A percentile compares a stretch with the other conserved stretches of the same genome.
Conservation (phyloP, 2,113 vertebrate species). For the Hoplias malabaricus region DNA sequence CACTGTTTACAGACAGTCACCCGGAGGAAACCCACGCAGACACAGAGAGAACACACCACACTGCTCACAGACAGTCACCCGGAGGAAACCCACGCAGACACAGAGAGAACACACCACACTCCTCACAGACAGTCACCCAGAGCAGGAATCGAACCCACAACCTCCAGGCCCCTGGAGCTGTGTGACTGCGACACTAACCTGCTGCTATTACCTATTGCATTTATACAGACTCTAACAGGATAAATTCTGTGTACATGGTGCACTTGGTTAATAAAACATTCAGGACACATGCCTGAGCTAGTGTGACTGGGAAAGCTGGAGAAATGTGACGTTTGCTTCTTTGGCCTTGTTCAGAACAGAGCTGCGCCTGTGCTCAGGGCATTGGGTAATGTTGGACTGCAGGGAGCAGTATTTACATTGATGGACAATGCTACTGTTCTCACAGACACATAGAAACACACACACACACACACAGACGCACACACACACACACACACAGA, state of each 20-base stretch:
- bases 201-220: too few species aligned
- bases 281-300: neutral
- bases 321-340: neutral
- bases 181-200: too few species aligned
- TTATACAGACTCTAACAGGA: neutral
- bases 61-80: too few species aligned
- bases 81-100: too few species aligned
- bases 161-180: too few species aligned
- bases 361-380: neutral
- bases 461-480: neutral
- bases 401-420: neutral
- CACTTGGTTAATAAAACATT: neutral
- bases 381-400: neutral
- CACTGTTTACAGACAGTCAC: too few species aligned
- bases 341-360: neutral
- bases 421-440: neutral
- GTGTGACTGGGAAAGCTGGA: neutral
- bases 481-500: too few species aligned
- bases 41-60: too few species aligned
- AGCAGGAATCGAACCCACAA: too few species aligned
- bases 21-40: too few species aligned
- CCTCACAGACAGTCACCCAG: too few species aligned
- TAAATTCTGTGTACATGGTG: neutral
- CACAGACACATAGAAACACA: neutral
- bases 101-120: too few species aligned